Conservation (phyloP, 2,113 vertebrate genomes). For the Callipepla californica region DNA sequence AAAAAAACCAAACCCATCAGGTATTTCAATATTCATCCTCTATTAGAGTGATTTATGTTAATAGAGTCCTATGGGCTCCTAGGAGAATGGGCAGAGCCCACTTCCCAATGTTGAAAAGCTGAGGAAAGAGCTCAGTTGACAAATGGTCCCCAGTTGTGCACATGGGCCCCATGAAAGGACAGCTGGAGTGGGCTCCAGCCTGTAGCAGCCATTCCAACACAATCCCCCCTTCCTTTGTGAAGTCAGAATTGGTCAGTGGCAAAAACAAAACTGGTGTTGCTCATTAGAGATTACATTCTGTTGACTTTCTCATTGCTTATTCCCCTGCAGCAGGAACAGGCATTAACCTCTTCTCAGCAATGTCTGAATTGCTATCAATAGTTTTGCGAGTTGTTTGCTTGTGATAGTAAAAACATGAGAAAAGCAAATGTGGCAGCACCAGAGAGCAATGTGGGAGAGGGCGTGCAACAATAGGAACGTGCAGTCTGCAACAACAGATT, state of each 20-base stretch:
- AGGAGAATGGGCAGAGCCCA: background rate
- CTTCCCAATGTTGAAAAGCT: background rate
- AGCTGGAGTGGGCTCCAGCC: background rate
- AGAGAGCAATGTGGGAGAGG: background rate
- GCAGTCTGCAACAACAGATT: background rate
- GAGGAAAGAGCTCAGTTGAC: background rate
- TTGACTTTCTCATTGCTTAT: background rate
- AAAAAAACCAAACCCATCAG: background rate
- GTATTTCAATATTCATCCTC: background rate
- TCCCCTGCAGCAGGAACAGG: background rate
- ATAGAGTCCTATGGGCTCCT: fast-evolving
- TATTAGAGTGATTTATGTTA: background rate
- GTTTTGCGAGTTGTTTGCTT: background rate
- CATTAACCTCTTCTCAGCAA: background rate
- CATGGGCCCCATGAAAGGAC: background rate
- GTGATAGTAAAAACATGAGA: background rate
- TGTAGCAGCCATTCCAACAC: background rate
- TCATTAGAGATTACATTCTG: background rate
- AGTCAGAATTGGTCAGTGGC: background rate
- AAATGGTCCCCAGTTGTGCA: background rate
- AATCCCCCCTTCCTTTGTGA: background rate
- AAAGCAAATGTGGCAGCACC: background rate
- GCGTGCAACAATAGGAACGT: background rate
- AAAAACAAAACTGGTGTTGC: background rate
- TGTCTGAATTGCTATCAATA: background rate